These are phyloP conservation scores for Bubalus kerabau DNA, from an alignment of 2,113 vertebrate genomes.

Conservation along the genomic window DNA sequence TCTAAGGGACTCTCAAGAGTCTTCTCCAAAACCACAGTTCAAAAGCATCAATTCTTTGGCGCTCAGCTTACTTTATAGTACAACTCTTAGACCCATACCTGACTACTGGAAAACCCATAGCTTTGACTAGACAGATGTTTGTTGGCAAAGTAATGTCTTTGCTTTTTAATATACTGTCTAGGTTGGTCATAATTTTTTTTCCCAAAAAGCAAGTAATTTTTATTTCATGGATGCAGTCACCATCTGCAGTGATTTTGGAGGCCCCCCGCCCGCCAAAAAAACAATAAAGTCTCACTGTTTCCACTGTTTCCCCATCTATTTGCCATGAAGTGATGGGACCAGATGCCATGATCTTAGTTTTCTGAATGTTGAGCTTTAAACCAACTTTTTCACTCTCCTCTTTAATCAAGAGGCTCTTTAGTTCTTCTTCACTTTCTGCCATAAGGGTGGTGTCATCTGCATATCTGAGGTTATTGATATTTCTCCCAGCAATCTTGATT, in stretches of 20 bases:
- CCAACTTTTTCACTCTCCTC: neutral
- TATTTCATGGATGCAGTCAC: neutral
- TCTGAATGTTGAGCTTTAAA: neutral
- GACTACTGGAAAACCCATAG: neutral
- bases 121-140: neutral
- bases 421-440: neutral
- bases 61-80: neutral
- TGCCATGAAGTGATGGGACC: neutral
- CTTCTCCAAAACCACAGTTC: neutral
- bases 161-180: neutral
- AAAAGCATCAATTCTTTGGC: neutral
- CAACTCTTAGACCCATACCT: neutral
- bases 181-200: neutral
- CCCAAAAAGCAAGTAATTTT: neutral
- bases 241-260: neutral
- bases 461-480: neutral
- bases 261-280: accelerated
- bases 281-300: too few relatives aligned
- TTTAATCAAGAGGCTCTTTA: neutral
- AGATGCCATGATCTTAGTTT: neutral
- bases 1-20: neutral
- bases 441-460: neutral
- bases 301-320: neutral
- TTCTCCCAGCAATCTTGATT: neutral
- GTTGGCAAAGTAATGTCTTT: neutral